Conservation (phyloP, 2,797 vertebrate species). For the Poeciliopsis paucimaculata region DNA sequence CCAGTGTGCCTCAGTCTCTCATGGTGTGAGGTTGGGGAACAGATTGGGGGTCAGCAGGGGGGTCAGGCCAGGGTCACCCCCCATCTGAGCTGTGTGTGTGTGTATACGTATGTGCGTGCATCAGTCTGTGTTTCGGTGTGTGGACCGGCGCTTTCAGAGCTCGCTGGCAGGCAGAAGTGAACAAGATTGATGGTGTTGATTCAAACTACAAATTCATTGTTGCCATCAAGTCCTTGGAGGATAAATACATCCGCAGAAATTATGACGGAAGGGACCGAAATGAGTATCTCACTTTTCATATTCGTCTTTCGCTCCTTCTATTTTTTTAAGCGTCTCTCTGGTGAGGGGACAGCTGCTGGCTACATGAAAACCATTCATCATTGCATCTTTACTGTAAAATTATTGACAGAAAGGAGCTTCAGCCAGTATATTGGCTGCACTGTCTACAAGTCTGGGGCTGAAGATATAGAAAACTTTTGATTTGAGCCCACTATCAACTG, state of each 20-base stretch:
- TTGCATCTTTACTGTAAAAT: conserved; percentile 73
- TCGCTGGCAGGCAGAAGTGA: conserved; percentile 74
- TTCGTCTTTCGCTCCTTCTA: conserved; percentile 52
- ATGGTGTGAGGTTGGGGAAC: conserved; percentile 82
- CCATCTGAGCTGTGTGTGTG: conserved; percentile 69
- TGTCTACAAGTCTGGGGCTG: conserved; percentile 52
- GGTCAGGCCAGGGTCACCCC: conserved; percentile 84
- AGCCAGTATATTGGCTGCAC: conserved; percentile 57
- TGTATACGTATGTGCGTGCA: conserved; percentile 30
- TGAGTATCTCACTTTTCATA: conserved; percentile 75
- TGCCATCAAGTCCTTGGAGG: conserved; percentile 72
- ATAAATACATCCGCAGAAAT: conserved; percentile 76
- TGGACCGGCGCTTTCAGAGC: conserved; percentile 59
- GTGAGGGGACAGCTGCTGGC: conserved; percentile 65
- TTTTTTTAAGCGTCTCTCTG: conserved; percentile 40
- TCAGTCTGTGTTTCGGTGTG: conserved; percentile 30
- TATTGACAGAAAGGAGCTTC: conserved; percentile 66
- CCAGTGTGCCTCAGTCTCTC: conserved; percentile 75
- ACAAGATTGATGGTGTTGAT: conserved; percentile 84
- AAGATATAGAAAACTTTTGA: conserved; percentile 51
- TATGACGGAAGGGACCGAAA: conserved; percentile 74
- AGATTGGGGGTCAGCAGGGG: conserved; percentile 86
- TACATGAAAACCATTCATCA: conserved; percentile 80
- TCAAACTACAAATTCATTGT: conserved; percentile 77
- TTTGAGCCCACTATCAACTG: conserved; percentile 8